Conservation (phyloP, 2,797 vertebrate genomes). For the Pangasius sanitwongsei region DNA sequence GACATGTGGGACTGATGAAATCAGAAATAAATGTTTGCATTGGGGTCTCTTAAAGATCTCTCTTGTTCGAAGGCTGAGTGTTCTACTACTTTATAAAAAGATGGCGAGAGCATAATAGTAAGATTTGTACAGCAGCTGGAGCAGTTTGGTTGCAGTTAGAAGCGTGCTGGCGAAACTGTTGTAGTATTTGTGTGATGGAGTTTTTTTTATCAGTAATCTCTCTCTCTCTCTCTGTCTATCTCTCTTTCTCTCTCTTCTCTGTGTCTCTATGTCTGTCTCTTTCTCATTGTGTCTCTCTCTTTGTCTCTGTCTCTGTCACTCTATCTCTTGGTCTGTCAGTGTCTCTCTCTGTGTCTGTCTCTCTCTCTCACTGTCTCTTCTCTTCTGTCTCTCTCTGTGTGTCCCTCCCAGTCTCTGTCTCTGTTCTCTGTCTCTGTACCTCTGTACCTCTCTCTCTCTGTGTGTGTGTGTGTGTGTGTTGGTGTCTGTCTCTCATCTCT, state of each 20-base stretch:
- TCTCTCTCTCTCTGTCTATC: background rate
- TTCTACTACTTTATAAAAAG: constrained; percentile 36
- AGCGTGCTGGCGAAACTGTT: background rate
- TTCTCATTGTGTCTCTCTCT: background rate
- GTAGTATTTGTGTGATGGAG: background rate
- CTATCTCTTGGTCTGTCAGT: background rate
- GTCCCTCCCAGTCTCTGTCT: background rate
- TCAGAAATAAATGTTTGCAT: constrained; percentile 56
- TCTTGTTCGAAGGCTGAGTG: constrained; percentile 7
- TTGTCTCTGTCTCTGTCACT: background rate
- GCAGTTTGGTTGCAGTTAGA: constrained; percentile 15
- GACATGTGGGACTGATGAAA: constrained; percentile 52
- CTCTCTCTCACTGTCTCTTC: background rate
- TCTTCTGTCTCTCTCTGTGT: background rate
- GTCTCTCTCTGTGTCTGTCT: background rate
- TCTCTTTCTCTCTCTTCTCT: background rate
- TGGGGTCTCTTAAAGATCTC: constrained; percentile 44
- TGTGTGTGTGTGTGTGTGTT: too few relatives aligned
- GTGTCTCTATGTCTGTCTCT: background rate
- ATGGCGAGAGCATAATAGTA: constrained; percentile 37
- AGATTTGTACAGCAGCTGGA: constrained; percentile 39
- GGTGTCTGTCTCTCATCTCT: background rate
- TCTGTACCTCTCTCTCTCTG: too few relatives aligned
- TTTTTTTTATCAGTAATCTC: background rate
- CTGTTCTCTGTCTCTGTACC: background rate